Conservation (phyloP, 2,113 vertebrate genomes). For the Circaetus gallicus region DNA sequence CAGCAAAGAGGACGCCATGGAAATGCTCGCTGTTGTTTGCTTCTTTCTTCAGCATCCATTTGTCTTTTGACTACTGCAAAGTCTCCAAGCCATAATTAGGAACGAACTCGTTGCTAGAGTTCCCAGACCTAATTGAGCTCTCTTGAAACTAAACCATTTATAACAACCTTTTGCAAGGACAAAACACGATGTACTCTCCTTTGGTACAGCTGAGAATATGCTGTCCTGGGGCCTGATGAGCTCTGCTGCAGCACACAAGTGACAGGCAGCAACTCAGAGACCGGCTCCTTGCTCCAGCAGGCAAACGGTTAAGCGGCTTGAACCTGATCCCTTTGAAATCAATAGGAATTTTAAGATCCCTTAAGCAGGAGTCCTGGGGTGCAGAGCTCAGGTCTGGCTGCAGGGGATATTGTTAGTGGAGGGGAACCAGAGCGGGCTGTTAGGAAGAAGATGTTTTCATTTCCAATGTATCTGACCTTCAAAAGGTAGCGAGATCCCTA, state of each 20-base stretch:
- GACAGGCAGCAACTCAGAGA: not conserved
- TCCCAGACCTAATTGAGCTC: conserved; percentile 5
- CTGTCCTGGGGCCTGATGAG: not conserved
- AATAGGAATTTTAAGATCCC: not conserved
- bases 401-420: not conserved
- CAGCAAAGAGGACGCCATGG: not conserved
- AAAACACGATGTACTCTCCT: not conserved
- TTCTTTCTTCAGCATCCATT: not conserved
- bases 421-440: not conserved
- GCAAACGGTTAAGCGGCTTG: not conserved
- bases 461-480: not conserved
- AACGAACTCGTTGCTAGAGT: not conserved
- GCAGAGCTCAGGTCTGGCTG: not conserved
- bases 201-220: not conserved
- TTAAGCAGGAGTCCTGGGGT: not conserved
- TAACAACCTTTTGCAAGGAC: conserved; percentile 14
- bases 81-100: not conserved
- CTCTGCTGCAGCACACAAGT: not conserved
- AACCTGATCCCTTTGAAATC: not conserved
- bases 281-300: not conserved
- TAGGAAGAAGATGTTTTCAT: not conserved
- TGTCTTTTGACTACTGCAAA: not conserved
- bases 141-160: conserved; percentile 22
- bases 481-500: not conserved
- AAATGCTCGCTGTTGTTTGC: not conserved